phyloP scores from a whole-genome alignment of 2,113 vertebrate species.

The Excalfactoria chinensis region DNA sequence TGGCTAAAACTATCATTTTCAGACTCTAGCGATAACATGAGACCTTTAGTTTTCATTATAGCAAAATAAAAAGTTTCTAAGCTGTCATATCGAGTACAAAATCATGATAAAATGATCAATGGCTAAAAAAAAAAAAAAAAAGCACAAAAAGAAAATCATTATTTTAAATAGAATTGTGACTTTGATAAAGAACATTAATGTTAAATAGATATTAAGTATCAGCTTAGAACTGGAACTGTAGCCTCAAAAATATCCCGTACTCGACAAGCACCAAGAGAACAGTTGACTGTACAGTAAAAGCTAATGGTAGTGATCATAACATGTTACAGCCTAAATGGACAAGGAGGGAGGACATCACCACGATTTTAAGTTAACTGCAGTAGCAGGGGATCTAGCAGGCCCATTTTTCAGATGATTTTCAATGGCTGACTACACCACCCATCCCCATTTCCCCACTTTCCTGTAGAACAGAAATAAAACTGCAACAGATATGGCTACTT shows the following conservation, averaged over 20 bases:
- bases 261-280: neutral
- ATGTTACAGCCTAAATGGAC: neutral
- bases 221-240: neutral
- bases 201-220: conserved; percentile 12
- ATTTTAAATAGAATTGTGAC: conserved; percentile 18
- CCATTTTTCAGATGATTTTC: neutral
- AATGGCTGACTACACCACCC: neutral
- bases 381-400: neutral
- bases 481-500: neutral
- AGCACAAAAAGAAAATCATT: neutral
- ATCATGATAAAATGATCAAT: neutral
- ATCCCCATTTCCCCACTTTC: neutral
- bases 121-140: neutral
- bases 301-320: neutral
- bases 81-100: neutral
- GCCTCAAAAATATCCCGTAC: neutral
- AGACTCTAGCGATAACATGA: neutral
- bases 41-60: conserved; percentile 35
- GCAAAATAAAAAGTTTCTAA: conserved; percentile 29
- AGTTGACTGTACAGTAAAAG: neutral
- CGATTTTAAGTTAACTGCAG: neutral
- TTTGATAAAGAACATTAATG: conserved; percentile 38
- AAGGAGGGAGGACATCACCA: neutral
- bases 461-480: neutral
- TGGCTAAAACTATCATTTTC: conserved; percentile 27